These are phyloP conservation scores for Automeris io DNA, from an alignment of 2,888 invertebrate species.

Conservation along the genomic window DNA sequence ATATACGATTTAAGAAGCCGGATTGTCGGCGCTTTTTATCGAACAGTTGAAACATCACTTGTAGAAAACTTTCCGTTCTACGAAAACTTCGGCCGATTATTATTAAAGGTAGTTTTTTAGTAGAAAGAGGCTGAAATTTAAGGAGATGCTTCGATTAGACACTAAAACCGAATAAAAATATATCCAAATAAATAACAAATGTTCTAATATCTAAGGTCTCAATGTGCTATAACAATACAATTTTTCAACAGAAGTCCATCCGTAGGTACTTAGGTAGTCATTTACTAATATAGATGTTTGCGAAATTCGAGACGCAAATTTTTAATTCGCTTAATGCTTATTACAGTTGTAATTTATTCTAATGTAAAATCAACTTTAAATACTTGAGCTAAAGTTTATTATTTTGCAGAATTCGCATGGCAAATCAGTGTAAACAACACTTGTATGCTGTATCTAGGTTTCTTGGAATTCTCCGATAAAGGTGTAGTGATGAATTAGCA, in stretches of 20 bases:
- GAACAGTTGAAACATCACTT: too few species aligned
- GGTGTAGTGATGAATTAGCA: constrained; percentile 10
- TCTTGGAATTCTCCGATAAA: constrained; percentile 12
- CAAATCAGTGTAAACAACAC: neutral
- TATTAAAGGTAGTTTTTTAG: too few species aligned
- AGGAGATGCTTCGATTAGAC: too few species aligned
- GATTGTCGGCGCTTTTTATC: too few species aligned
- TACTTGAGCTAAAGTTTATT: neutral
- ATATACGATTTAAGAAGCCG: too few species aligned
- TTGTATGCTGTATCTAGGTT: neutral
- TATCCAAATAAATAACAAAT: too few species aligned
- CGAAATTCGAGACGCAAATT: constrained; percentile 3
- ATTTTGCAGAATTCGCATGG: neutral
- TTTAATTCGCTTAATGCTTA: neutral
- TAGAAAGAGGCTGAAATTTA: too few species aligned
- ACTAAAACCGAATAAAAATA: too few species aligned
- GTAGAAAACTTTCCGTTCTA: too few species aligned
- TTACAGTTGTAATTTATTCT: neutral
- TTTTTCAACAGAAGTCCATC: neutral
- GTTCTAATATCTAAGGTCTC: too few species aligned
- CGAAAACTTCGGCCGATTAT: too few species aligned
- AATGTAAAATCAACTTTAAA: constrained; percentile 1
- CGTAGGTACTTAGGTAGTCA: neutral
- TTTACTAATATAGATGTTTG: constrained; percentile 4
- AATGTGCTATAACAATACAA: too few species aligned